Percentiles rank a stretch among this genome's conserved stretches.
Conservation (phyloP, 2,888 invertebrate genomes). For the Erpobdella octoculata region DNA sequence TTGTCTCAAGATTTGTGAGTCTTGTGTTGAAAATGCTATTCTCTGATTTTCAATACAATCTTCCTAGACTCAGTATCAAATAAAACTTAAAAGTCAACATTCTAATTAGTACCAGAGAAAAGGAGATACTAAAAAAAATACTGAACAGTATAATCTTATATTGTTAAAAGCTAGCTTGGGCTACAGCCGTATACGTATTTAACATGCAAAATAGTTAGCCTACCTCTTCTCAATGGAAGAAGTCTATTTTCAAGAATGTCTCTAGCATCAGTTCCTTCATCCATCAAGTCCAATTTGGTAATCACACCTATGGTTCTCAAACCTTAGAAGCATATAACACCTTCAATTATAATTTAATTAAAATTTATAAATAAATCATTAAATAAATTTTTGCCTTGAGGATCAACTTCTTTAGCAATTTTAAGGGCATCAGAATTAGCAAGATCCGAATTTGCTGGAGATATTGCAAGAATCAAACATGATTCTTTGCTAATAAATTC, state of each 20-base stretch:
- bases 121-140: neutral
- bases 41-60: no score
- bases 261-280: constrained; percentile 96
- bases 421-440: constrained; percentile 98
- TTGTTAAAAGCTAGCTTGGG: neutral
- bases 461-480: constrained; percentile 89
- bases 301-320: constrained; percentile 97
- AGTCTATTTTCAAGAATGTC: constrained; percentile 95
- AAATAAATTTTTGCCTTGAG: constrained; percentile 50
- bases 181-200: neutral
- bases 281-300: constrained; percentile 98
- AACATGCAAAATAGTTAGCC: neutral
- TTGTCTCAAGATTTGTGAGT: no score
- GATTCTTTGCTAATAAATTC: constrained; percentile 88
- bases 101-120: neutral
- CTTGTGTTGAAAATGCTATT: no score
- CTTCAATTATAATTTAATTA: neutral
- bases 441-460: constrained; percentile 92
- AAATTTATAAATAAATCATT: neutral
- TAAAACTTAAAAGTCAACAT: neutral
- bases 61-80: no score
- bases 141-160: neutral
- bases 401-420: constrained; percentile 93
- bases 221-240: constrained; percentile 69
- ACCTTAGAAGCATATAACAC: constrained; percentile 57